Conservation (phyloP, 2,888 invertebrate species). For the Andrena marginata region DNA sequence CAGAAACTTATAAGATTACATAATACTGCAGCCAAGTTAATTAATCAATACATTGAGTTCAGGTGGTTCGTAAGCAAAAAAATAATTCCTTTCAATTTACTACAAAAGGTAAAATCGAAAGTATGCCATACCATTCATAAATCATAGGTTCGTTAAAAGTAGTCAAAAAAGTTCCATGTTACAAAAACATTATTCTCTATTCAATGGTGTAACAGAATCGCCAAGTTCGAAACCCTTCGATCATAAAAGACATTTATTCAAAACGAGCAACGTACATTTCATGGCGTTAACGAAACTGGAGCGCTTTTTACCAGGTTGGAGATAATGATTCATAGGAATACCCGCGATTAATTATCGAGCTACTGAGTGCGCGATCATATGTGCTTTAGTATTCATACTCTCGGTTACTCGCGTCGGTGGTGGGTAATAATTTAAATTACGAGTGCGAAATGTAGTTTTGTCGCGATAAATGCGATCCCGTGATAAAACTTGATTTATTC, state of each 20-base stretch:
- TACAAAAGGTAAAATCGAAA: too few relatives aligned
- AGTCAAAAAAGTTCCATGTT: background rate
- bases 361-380: constrained; percentile 8
- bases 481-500: constrained; percentile 51
- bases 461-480: constrained; percentile 20
- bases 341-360: constrained; percentile 44
- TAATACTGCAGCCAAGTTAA: too few relatives aligned
- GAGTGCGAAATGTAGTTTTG: constrained; percentile 28
- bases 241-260: constrained; percentile 9
- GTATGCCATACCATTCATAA: too few relatives aligned
- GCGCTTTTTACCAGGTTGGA: constrained; percentile 23
- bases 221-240: constrained; percentile 1
- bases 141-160: too few relatives aligned
- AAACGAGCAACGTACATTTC: constrained; percentile 2
- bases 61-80: background rate
- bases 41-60: background rate
- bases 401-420: constrained; percentile 3
- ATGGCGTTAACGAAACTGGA: background rate
- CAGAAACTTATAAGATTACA: too few relatives aligned
- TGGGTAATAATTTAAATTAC: constrained; percentile 49
- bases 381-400: constrained; percentile 43
- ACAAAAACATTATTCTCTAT: background rate
- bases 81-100: too few relatives aligned
- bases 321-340: constrained; percentile 35
- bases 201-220: background rate